A percentile compares a stretch with the other conserved stretches of the same genome.
Conservation (phyloP, 2,797 vertebrate species). For the Echiichthys vipera region DNA sequence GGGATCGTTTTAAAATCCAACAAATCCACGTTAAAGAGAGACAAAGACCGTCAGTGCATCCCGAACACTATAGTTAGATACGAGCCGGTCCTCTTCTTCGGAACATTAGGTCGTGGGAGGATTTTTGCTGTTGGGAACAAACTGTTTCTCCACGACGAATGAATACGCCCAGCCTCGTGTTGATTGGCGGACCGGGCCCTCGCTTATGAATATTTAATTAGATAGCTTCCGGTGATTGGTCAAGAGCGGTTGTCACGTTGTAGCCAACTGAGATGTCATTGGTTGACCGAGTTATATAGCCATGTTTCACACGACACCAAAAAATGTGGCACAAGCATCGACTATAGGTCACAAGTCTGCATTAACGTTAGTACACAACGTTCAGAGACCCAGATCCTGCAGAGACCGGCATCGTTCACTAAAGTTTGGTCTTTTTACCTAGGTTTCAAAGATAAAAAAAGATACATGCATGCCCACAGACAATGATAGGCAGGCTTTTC, state of each 20-base stretch:
- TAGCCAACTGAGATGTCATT: conserved; percentile 19
- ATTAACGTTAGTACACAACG: too few relatives aligned
- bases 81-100: conserved; percentile 15
- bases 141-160: neutral
- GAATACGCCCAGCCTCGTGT: neutral
- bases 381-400: too few relatives aligned
- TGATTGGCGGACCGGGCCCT: conserved; percentile 41
- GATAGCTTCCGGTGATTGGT: rapidly evolving
- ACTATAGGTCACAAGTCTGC: too few relatives aligned
- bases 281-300: conserved; percentile 63
- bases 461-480: too few relatives aligned
- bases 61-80: rapidly evolving
- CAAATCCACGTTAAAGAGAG: neutral
- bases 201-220: conserved; percentile 48
- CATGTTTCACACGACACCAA: rapidly evolving
- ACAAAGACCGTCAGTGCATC: rapidly evolving
- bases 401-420: rapidly evolving
- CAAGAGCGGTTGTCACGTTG: neutral
- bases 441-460: too few relatives aligned
- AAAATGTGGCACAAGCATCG: too few relatives aligned
- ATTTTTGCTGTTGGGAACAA: neutral
- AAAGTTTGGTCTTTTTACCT: neutral
- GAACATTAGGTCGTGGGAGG: rapidly evolving
- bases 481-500: neutral
- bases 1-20: rapidly evolving